These are phyloP conservation scores for Sympetrum striolatum DNA, from an alignment of 2,888 invertebrate species.

Conservation along the genomic window DNA sequence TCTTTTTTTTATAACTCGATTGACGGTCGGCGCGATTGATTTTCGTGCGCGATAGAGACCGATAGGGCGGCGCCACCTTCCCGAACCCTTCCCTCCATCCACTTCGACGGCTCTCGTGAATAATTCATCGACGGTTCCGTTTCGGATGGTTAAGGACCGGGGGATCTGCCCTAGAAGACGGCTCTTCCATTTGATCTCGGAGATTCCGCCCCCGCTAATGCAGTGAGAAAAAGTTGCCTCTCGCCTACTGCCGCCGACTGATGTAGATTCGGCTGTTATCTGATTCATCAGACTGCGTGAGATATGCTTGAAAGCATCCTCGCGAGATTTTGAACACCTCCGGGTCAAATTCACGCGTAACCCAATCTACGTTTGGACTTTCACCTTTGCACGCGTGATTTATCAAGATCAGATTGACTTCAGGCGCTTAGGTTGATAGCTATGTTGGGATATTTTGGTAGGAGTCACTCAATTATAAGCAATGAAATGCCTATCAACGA, in stretches of 20 bases:
- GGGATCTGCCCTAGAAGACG: background rate
- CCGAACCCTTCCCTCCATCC: background rate
- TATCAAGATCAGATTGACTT: too few species aligned
- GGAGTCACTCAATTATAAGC: too few species aligned
- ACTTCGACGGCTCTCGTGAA: background rate
- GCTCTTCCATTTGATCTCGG: background rate
- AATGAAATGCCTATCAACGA: too few species aligned
- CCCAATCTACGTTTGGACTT: too few species aligned
- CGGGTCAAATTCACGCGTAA: too few species aligned
- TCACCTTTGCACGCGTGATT: too few species aligned
- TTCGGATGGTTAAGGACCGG: background rate
- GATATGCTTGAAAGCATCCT: too few species aligned
- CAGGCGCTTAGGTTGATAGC: too few species aligned
- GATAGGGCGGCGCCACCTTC: conserved; percentile 31
- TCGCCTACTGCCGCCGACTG: background rate
- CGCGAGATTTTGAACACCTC: too few species aligned
- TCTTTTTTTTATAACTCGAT: background rate
- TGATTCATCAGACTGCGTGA: too few species aligned
- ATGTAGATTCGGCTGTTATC: too few species aligned
- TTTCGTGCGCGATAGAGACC: background rate
- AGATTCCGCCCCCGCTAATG: background rate
- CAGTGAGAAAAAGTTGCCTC: background rate
- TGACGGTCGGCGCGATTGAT: conserved; percentile 34
- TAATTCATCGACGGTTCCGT: background rate
- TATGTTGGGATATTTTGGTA: too few species aligned